Base-by-base conservation (phyloP, 2,797 vertebrate species). In the Sebastes miniatus region DNA sequence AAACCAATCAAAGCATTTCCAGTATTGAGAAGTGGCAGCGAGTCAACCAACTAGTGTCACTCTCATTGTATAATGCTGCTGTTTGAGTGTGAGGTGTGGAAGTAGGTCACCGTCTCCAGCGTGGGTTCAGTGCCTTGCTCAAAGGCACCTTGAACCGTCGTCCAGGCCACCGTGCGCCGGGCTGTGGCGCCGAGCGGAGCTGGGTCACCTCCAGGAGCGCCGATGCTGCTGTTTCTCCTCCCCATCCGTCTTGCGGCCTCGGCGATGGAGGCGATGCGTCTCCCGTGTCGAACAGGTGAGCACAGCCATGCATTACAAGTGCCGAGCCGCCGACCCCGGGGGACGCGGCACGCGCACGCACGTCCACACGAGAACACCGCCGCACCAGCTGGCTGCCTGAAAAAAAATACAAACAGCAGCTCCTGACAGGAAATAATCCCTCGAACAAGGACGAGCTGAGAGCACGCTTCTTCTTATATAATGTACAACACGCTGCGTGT, bases 151-250 rank as follows among this genome's bases (percentile, higher is more conserved):
- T 85, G 84, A 77, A 76, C 77, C 29, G 4, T 11, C 14, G 43
- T 50, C 32, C 32, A 34, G 32, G 32, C 32, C 32, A 34, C 32
- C 32, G 9, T 34, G 32, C 6, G 57, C 43, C 8, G 39, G 66
- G 64, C 73, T 31, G 16, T 5, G 25, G 80, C 27, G 43, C 10
- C 6, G 24, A 29, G 74, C 25, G 1, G 77, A 91, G 87, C 85
- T 76, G 84, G 92, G 93, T 96, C 93, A 95, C 95, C 94, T 94
- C 93, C 90, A 94, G 90, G 84, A 91, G 85, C 84, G 93, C 85
- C 90, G 73, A 91, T 84, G 89, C 78, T 87, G 87, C 89, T 47
- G 77, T 90, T 91, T 92, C 80, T 76, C 76, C 85, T 73, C 80
- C 90, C 91, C 93, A 95, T 95, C 87, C 43, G 87, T 95, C 94